Conservation (phyloP, 2,113 vertebrate species). For the Ctenodactylus gundi region DNA sequence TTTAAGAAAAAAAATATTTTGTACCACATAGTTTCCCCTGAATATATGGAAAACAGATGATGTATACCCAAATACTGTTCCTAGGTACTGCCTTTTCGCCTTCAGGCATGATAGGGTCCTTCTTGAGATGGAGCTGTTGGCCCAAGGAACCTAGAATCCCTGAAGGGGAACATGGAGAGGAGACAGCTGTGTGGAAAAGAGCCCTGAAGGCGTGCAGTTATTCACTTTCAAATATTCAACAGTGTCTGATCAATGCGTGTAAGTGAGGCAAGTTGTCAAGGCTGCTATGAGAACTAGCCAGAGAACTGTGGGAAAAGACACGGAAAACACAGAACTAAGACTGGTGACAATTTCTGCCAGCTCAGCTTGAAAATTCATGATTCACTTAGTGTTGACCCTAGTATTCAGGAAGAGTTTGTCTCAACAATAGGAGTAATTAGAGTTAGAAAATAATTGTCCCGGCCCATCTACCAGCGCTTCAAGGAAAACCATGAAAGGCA, state of each 20-base stretch:
- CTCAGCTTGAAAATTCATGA: not conserved
- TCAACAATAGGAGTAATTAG: not conserved
- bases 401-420: not conserved
- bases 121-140: not conserved
- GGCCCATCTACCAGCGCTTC: not conserved
- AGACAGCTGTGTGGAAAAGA: not conserved
- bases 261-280: not conserved
- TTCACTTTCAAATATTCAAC: not conserved
- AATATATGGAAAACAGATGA: not conserved
- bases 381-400: not conserved
- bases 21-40: not conserved
- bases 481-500: not conserved
- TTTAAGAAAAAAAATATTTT: not conserved
- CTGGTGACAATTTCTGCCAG: not conserved
- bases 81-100: not conserved
- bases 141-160: not conserved
- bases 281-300: not conserved
- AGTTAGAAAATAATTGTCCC: not conserved
- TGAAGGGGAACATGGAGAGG: not conserved
- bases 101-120: fast-evolving
- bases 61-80: too few species aligned
- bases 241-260: not conserved
- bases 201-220: not conserved
- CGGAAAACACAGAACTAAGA: not conserved
- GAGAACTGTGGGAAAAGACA: not conserved